Evolutionary conservation across 2,797 vertebrate genomes (phyloP).

Genomic region (Cygnus olor): DNA sequence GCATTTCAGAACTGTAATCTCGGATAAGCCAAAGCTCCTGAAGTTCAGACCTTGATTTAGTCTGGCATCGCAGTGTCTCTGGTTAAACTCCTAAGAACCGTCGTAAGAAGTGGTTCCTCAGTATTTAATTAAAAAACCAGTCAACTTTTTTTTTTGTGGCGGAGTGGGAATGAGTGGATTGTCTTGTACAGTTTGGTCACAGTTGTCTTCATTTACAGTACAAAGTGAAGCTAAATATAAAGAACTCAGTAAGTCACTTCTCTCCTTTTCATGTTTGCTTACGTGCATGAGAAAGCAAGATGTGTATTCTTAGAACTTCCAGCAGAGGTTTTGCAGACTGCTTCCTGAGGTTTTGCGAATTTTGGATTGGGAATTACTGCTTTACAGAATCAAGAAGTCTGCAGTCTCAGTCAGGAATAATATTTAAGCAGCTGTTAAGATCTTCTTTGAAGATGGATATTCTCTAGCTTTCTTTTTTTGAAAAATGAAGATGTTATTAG

Average conservation of each 20-base stretch:
- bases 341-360: background rate
- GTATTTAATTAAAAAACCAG: background rate
- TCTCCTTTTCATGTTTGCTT: background rate
- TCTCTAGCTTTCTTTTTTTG: background rate
- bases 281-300: background rate
- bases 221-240: background rate
- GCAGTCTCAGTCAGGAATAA: background rate
- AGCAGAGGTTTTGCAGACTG: background rate
- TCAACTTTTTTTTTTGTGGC: background rate
- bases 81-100: background rate
- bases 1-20: background rate
- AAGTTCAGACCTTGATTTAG: background rate
- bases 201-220: background rate
- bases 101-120: background rate
- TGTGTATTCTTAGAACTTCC: accelerated
- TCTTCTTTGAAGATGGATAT: background rate
- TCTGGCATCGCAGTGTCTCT: accelerated
- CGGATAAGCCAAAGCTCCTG: background rate
- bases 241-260: background rate
- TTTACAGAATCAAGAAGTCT: background rate
- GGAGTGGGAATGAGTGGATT: background rate
- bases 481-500: background rate
- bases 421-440: background rate
- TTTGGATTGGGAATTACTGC: background rate
- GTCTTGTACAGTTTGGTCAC: background rate